Base-by-base conservation (phyloP, 2,797 vertebrate genomes). In the Microchirus variegatus region DNA sequence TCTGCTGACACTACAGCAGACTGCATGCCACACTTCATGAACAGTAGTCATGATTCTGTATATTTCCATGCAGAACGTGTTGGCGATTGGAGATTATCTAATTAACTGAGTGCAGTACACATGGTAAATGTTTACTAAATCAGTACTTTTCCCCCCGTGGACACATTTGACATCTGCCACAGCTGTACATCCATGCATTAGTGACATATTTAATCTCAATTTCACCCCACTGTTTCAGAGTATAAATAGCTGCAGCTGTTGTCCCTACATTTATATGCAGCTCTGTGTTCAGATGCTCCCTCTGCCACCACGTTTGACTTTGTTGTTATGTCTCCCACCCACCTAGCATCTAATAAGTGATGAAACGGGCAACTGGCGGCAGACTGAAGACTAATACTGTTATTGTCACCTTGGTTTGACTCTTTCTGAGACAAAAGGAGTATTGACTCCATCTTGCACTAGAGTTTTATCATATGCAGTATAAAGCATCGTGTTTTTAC, bases 391-490 rank as follows among this genome's bases (percentile, higher is more conserved):
- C 35, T 41, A 38, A 56, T 9, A 26, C 40, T 55, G 16, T 59
- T 18, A 22, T 22, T 41, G 45, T 50, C 36, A 51, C 10, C 45
- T 54, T 36, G 8, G 44, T 63, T 41, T 51, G 44, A 67, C 44
- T 53, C 19, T 49, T 2, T 44, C 16, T 41, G 44, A 41, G 40
- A 12, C 15, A 31, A 13, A 2, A 17, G 53, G 50, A 9, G 17
- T 16, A 41, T 10, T 1, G 5, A 50, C 59, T 61, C 22, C 13
- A 11, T 41, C 38, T 57, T 40, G 16, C 46, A 22, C 22, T 11
- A 35, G 16, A 66, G 22, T 66, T 61, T 62, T 31, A 62, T 67
- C 44, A 45, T 59, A 19, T 63, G 31, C 9, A 41, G 40, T 41
- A 10, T 0, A 40, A 36, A 48, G 37, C 52, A 36, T 53, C 4